Evolutionary conservation across 1,140 invertebrate species (phyloP), one percentile per base, ranked within the genome.

Genomic region (Conopomorpha cramerella): DNA sequence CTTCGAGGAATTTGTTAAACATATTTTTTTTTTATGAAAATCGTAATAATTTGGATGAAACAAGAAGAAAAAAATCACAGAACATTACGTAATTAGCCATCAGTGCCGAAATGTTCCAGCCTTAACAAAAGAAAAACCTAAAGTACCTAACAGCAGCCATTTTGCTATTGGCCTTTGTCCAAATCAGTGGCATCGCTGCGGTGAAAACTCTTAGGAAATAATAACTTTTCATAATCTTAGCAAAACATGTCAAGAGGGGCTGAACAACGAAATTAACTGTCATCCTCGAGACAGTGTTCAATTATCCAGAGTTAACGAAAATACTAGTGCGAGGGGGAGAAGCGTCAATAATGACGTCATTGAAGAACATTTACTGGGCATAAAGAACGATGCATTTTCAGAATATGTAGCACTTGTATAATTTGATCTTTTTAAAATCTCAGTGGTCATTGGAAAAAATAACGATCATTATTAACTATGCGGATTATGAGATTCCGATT

Each of bases 201-300:
- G 39, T 43, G 30, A 10, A 23, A 23, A 23, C 29, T 51, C 49
- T 51, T 49, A 42, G 41, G 40, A 55, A 49, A 48, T 59, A 65
- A 66, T 66, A 67, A 66, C 54, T 66, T 61, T 64, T 70, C 59
- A 70, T 63, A 62, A 59, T 62, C 53, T 61, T 55, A 58, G 63
- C 50, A 51, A 55, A 50, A 56, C 55, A 58, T 50, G 53, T 67
- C 55, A 50, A 38, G 51, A 51, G 51, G 46, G 38, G 54, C n/a
- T n/a, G 50, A 55, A 56, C 54, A 60, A 53, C 57, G 48, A 59
- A 68, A 67, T 65, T 53, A 67, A 65, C 64, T 67, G 67, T 68
- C 67, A 68, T 63, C 58, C 43, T n/a, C n/a, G 49, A 49, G 55
- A 65, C 51, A 56, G 61, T 65, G 68, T 67, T 59, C 61, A 72